Base-by-base conservation (phyloP, 2,113 vertebrate genomes). In the Nothobranchius furzeri region DNA sequence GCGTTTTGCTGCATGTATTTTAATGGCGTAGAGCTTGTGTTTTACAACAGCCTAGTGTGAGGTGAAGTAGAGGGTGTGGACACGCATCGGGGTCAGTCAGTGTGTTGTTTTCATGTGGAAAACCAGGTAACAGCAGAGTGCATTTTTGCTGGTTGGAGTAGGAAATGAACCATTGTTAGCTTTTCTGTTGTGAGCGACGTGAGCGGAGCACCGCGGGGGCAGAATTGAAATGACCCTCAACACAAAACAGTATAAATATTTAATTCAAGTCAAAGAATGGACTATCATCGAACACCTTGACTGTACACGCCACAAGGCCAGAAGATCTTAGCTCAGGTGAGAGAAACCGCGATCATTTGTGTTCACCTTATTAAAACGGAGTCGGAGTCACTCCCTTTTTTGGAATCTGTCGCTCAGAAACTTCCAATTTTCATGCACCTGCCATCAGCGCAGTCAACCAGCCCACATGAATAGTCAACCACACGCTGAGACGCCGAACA, bases 201-300 rank as follows among this genome's bases (percentile, higher is more conserved):
- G 51, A 45, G 48, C 72, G 61, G 72, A 81, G 85, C n/a, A 64
- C 73, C 37, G 50, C 64, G 52, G 71, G 71, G 84, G 76, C 76
- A 69, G 76, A 85, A 86, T 37, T 80, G 78, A 85, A 86, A 87
- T 83, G 71, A 86, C 79, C 87, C 81, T 75, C 55, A 68, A 79
- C 68, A 64, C 76, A 85, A 83, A 87, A 84, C 69, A 78, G 47
- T 74, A 84, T 90, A 82, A 90, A 90, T 90, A 90, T 90, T 91
- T 87, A 72, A 90, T 89, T 78, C 24, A 49, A 75, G 60, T 48
- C 45, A 25, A 88, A 85, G 68, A 90, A 72, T 64, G 75, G 60
- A 67, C 66, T 63, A 73, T 71, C 55, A 36, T 45, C 52, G 69
- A 70, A 73, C 73, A 58, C 70, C 78, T 79, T 83, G 83, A 76